A percentile compares a stretch with the other conserved stretches of the same genome.
phyloP scores from a whole-genome alignment of 2,113 vertebrate species.

The Oreotragus oreotragus region DNA sequence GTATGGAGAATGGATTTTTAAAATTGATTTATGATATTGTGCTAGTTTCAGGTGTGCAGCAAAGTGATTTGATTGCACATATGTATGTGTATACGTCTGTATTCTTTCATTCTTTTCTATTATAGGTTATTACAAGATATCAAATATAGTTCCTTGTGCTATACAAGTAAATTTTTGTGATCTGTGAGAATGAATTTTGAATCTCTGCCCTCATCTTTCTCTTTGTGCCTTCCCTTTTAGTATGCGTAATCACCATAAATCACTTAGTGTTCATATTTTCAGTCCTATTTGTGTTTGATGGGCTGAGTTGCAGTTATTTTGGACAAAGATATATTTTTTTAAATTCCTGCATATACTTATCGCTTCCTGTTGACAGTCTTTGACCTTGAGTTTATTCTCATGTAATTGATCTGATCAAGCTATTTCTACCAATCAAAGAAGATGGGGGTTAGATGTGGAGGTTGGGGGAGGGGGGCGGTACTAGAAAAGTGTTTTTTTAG shows the following conservation, averaged over 20 bases:
- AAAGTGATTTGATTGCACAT: neutral
- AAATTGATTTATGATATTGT: neutral
- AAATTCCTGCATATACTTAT: neutral
- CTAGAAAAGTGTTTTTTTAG: neutral
- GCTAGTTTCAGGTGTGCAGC: neutral
- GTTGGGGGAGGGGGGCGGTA: fast-evolving
- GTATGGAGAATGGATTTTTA: neutral
- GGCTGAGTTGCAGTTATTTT: neutral
- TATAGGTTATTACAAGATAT: neutral
- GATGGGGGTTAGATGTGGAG: neutral
- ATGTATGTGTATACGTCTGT: neutral
- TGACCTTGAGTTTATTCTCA: neutral
- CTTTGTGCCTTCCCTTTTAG: neutral
- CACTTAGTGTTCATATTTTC: neutral
- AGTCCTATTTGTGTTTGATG: neutral
- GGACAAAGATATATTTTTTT: neutral
- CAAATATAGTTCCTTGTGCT: neutral
- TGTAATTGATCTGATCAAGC: neutral
- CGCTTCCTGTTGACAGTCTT: neutral
- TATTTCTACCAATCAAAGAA: neutral
- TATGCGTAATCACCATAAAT: neutral
- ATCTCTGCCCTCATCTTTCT: neutral
- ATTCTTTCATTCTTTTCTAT: neutral
- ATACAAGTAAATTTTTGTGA: neutral
- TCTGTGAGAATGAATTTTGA: neutral